A percentile compares a stretch with the other conserved stretches of the same genome.
phyloP scores from a whole-genome alignment of 2,113 vertebrate genomes.

The Coptodon rendalli region DNA sequence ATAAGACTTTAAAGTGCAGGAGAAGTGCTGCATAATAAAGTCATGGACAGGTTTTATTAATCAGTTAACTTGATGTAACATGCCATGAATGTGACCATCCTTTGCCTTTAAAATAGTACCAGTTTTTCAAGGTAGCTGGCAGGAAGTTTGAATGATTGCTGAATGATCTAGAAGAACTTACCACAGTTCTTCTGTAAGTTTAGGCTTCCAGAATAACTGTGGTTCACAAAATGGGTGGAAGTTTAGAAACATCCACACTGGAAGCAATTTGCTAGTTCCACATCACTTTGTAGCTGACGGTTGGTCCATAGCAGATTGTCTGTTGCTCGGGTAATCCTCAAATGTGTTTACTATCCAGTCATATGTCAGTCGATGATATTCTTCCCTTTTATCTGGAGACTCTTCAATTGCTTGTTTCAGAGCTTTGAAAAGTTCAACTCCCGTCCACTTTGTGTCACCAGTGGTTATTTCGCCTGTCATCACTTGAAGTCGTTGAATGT shows the following conservation, averaged over 20 bases:
- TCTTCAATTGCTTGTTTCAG: neutral
- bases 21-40: neutral
- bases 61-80: neutral
- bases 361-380: neutral
- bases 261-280: neutral
- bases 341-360: neutral
- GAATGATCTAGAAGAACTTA: neutral
- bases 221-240: neutral
- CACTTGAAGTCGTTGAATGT: neutral
- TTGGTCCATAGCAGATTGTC: neutral
- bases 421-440: neutral
- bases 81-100: neutral
- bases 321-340: neutral
- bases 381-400: neutral
- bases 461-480: neutral
- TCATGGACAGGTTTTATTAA: neutral
- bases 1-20: neutral
- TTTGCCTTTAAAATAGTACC: neutral
- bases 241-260: neutral
- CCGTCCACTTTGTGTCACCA: neutral
- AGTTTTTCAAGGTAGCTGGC: neutral
- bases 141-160: neutral
- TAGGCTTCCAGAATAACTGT: neutral
- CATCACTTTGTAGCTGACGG: neutral
- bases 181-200: neutral